Conservation (phyloP, 2,113 vertebrate genomes). For the Trichomycterus rosablanca region DNA sequence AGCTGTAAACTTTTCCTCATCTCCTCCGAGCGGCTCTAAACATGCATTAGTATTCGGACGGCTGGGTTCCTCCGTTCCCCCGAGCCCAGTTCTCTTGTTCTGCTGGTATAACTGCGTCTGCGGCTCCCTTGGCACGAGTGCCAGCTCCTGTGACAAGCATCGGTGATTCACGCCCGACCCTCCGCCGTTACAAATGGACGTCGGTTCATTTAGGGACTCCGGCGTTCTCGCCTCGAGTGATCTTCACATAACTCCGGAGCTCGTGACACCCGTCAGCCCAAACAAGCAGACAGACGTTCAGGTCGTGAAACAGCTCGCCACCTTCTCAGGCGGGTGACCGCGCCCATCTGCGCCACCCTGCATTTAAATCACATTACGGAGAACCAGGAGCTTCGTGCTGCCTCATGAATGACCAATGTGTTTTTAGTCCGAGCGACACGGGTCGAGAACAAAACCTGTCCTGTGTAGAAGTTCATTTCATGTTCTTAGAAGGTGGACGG, state of each 20-base stretch:
- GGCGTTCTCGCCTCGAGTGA: conserved; percentile 21
- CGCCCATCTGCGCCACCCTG: not conserved
- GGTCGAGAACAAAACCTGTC: no score
- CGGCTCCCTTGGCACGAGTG: not conserved
- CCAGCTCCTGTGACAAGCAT: not conserved
- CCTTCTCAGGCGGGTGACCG: not conserved
- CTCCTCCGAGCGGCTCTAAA: no score
- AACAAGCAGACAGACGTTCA: conserved; percentile 27
- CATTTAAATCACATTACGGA: not conserved
- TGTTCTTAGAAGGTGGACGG: no score
- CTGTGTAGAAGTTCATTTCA: no score
- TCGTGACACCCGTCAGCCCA: conserved; percentile 40
- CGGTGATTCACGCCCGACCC: not conserved
- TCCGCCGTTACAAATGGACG: not conserved
- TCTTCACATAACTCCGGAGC: conserved; percentile 35
- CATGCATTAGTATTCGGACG: no score
- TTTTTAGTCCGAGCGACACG: no score
- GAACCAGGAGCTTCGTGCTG: not conserved
- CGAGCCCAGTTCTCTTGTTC: not conserved
- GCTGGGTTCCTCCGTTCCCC: conserved; percentile 20
- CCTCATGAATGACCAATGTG: no score
- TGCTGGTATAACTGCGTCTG: not conserved
- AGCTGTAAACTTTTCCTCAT: no score
- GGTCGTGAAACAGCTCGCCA: conserved; percentile 5
- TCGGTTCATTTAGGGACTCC: conserved; percentile 38